Percentiles rank a stretch among this genome's conserved stretches.
Conservation (phyloP, 2,113 vertebrate species). For the Entosphenus tridentatus region DNA sequence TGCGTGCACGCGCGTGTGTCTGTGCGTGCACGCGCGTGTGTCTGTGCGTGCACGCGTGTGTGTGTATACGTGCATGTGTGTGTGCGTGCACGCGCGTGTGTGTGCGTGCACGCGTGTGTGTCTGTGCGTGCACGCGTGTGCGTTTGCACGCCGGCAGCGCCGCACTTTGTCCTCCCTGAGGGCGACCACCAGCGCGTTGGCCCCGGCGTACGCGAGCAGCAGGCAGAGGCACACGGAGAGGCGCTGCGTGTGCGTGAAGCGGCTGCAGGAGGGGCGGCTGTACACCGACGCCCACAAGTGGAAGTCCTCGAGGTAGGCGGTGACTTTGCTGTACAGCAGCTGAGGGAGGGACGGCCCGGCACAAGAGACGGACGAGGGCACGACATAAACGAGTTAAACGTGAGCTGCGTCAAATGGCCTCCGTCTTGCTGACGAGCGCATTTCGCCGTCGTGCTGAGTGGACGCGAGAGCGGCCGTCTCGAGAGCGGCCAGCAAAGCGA, state of each 20-base stretch:
- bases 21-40: not conserved
- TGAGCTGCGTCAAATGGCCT: too few relatives aligned
- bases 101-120: not conserved
- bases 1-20: not conserved
- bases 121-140: not conserved
- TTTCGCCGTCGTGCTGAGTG: too few relatives aligned
- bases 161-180: slow-evolving; percentile 22
- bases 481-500: too few relatives aligned
- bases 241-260: slow-evolving; percentile 22
- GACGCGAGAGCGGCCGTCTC: too few relatives aligned
- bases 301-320: slow-evolving; percentile 27
- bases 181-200: slow-evolving; percentile 17
- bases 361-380: too few relatives aligned
- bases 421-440: too few relatives aligned
- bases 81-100: not conserved
- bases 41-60: not conserved
- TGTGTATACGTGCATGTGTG: slow-evolving; percentile 1
- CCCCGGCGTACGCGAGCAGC: slow-evolving; percentile 21
- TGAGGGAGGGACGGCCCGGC: slow-evolving; percentile 11
- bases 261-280: slow-evolving; percentile 20
- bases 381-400: too few relatives aligned
- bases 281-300: slow-evolving; percentile 32
- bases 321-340: slow-evolving; percentile 26
- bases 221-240: slow-evolving; percentile 26
- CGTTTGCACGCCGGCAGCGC: not conserved